Percentiles rank a stretch among this genome's conserved stretches.
Conservation (phyloP, 2,797 vertebrate species). For the Columba guinea region DNA sequence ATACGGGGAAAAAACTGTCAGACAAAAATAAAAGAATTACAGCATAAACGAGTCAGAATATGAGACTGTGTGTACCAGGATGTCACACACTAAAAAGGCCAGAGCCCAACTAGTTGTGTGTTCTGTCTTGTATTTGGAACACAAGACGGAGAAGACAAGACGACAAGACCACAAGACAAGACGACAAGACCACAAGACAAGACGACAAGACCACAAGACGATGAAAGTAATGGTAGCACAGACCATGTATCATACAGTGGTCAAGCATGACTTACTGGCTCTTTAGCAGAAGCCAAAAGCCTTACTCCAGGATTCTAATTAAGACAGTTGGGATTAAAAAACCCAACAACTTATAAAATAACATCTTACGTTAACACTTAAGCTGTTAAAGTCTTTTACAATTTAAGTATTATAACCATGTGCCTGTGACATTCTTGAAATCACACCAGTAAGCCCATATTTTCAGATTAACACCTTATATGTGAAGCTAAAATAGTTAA, state of each 20-base stretch:
- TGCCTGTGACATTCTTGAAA: background rate
- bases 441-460: background rate
- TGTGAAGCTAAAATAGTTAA: background rate
- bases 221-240: accelerated
- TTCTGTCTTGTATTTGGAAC: accelerated
- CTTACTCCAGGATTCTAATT: background rate
- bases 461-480: background rate
- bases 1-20: background rate
- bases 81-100: background rate
- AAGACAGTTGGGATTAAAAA: background rate
- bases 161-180: background rate
- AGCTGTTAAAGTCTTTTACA: background rate
- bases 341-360: background rate
- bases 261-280: background rate
- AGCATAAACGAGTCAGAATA: background rate
- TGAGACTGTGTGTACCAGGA: background rate
- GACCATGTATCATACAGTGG: accelerated
- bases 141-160: no score
- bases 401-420: background rate
- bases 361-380: background rate
- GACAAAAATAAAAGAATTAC: background rate
- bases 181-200: no score
- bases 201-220: background rate
- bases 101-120: accelerated
- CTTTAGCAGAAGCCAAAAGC: background rate